These are phyloP conservation scores for Acridotheres tristis DNA, from an alignment of 2,797 vertebrate species.

Conservation along the genomic window DNA sequence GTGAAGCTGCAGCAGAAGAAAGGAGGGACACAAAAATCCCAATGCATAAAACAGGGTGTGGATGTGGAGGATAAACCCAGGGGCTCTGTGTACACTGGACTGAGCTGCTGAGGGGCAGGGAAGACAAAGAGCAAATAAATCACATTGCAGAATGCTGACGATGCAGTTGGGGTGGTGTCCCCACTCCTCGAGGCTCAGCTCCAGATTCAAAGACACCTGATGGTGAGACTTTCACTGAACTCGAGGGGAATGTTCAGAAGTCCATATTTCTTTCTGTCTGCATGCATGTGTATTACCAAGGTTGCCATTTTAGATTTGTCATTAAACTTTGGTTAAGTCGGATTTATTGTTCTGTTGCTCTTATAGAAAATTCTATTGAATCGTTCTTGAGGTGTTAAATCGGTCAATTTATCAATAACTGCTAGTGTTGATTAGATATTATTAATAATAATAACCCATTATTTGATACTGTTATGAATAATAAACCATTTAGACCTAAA, in stretches of 20 bases:
- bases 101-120: not conserved
- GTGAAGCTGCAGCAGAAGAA: not conserved
- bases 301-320: not conserved
- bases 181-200: not conserved
- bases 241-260: not conserved
- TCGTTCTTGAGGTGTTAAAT: rapidly evolving
- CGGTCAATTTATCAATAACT: not conserved
- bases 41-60: not conserved
- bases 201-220: not conserved
- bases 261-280: not conserved
- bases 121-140: not conserved
- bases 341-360: rapidly evolving
- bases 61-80: not conserved
- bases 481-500: not conserved
- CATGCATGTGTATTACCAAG: not conserved
- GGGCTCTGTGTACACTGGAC: not conserved
- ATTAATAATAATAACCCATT: not conserved
- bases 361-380: not conserved
- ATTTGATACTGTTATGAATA: not conserved
- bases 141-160: not conserved
- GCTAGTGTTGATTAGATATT: not conserved
- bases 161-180: not conserved
- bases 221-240: not conserved
- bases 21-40: not conserved
- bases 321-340: not conserved